Evolutionary conservation across 2,888 invertebrate genomes (phyloP).

Genomic region (Epinotia nisella): DNA sequence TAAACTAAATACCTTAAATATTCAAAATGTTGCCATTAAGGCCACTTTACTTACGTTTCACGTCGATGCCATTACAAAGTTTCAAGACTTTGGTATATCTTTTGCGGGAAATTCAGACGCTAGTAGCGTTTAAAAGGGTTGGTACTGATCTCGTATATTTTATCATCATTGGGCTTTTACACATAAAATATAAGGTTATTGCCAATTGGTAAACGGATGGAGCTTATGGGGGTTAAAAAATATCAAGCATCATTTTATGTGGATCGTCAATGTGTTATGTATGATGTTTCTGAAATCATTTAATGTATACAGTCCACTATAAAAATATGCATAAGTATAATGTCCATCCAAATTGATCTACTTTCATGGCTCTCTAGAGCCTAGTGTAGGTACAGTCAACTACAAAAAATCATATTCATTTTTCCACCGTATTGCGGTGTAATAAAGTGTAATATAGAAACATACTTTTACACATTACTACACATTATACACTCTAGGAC

Average conservation of each 20-base stretch:
- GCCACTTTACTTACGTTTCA: constrained; percentile 60
- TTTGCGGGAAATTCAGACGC: constrained; percentile 50
- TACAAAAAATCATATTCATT: too few relatives aligned
- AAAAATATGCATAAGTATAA: too few relatives aligned
- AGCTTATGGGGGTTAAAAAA: constrained; percentile 7
- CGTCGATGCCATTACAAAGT: constrained; percentile 69
- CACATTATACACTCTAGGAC: too few relatives aligned
- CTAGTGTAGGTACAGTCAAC: too few relatives aligned
- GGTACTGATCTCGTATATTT: constrained; percentile 38
- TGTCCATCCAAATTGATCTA: too few relatives aligned
- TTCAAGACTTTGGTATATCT: constrained; percentile 58
- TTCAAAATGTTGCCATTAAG: constrained; percentile 55
- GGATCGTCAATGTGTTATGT: constrained; percentile 18
- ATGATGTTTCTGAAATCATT: not conserved
- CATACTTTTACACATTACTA: too few relatives aligned
- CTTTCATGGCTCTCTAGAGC: too few relatives aligned
- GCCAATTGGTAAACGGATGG: constrained; percentile 13
- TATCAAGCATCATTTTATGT: constrained; percentile 23
- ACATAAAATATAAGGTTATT: constrained; percentile 21
- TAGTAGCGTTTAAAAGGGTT: constrained; percentile 49
- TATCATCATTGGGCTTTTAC: not conserved
- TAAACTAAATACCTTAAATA: constrained; percentile 45
- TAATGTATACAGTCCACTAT: too few relatives aligned
- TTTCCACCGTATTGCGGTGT: too few relatives aligned
- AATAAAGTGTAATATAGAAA: too few relatives aligned